These are phyloP conservation scores for Arctocebus calabarensis DNA, from an alignment of 2,797 vertebrate species.

Conservation along the genomic window DNA sequence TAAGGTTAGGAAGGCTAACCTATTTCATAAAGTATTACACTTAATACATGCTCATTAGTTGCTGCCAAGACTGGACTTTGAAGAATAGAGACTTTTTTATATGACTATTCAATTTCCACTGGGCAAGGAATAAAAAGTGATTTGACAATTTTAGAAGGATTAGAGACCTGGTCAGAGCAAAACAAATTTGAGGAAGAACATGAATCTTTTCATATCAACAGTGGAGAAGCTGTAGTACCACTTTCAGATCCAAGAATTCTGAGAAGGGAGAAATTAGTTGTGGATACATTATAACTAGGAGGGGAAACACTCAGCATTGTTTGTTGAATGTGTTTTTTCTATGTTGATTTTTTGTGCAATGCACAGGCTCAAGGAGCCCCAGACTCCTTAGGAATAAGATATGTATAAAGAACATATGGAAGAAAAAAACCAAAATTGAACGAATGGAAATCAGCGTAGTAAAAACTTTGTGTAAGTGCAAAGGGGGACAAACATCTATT, in stretches of 20 bases:
- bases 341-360: constrained; percentile 26
- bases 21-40: constrained; percentile 32
- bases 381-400: constrained; percentile 12
- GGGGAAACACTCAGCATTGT: constrained; percentile 32
- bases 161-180: constrained; percentile 34
- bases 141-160: constrained; percentile 54
- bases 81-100: constrained; percentile 12
- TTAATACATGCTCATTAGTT: background rate
- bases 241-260: constrained; percentile 50
- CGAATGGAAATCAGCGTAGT: constrained; percentile 42
- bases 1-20: constrained; percentile 11
- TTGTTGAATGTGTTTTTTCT: constrained; percentile 56
- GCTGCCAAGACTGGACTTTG: constrained; percentile 44
- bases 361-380: background rate
- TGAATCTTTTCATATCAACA: constrained; percentile 11
- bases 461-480: constrained; percentile 42
- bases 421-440: background rate
- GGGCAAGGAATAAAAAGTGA: constrained; percentile 39
- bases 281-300: constrained; percentile 41
- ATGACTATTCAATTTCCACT: constrained; percentile 6
- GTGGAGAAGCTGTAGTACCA: background rate
- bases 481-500: background rate
- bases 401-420: background rate
- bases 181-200: constrained; percentile 50
- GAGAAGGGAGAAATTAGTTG: constrained; percentile 25